Base-by-base conservation (phyloP, 2,888 invertebrate species). In the Epistrophella euchroma region DNA sequence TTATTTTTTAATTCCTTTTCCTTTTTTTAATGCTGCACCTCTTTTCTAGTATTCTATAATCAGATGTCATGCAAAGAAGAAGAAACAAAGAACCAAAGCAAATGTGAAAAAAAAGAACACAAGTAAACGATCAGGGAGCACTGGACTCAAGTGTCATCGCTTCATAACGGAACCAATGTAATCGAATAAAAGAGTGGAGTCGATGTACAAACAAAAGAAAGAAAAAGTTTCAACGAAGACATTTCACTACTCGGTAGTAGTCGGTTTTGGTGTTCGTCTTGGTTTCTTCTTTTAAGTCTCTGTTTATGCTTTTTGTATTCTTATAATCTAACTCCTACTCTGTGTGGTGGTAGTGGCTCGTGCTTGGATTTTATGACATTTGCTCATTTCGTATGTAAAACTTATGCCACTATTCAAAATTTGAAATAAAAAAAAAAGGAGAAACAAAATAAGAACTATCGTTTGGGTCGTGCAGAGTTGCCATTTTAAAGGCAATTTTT, bases 111-210 rank as follows among this genome's bases (percentile, higher is more conserved):
- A 50, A 71, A 40, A 22, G 35, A 55, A 56, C 15, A 55, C 11
- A 45, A 81, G 45, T 66, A n/a, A 64, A 25, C 55, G 64, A 79
- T 74, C 78, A 71, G 75, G 77, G 74, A 82, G 86, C 82, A 86
- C 82, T 82, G 82, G 81, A 82, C 82, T 82, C 78, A 71, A 86
- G 82, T 86, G 86, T 86, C 86, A 82, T 82, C 86, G 86, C 78
- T 75, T 86, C 37, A 82, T 82, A 86, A 86, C 86, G 86, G 86
- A 86, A 86, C 86, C 82, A 82, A 86, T 82, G 86, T 86, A 86
- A 86, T 82, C 77, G 74, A 82, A 82, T 82, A 56, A 81, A 74
- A 82, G 74, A 47, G 32, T 13, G 3, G 58, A 86, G 60, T 72
- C 70, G 43, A 71, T 62, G 82, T 71, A 80, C 76, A 66, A 80